phyloP scores from a whole-genome alignment of 2,113 vertebrate species.

The Cheilinus undulatus region DNA sequence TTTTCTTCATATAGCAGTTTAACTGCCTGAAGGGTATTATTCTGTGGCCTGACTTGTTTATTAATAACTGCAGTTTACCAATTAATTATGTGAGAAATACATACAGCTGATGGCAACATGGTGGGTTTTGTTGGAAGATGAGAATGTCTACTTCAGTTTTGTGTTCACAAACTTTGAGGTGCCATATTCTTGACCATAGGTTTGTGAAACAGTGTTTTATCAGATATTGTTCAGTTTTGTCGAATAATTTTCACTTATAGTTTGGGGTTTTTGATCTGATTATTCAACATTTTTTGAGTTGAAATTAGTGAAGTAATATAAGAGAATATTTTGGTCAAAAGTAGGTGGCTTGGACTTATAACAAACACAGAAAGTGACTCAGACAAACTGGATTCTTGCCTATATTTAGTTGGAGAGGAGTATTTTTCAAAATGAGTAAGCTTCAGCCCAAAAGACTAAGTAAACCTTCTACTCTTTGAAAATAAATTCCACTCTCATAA shows the following conservation, averaged over 20 bases:
- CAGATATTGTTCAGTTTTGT: too few relatives aligned
- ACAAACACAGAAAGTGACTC: slow-evolving; percentile 47
- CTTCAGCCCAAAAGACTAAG: not conserved
- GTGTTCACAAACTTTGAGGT: slow-evolving; percentile 27
- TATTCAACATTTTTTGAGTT: not conserved
- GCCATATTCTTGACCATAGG: too few relatives aligned
- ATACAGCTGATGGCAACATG: slow-evolving; percentile 26
- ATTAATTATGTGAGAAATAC: slow-evolving; percentile 54
- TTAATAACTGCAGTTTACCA: slow-evolving; percentile 52
- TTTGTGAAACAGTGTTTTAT: too few relatives aligned
- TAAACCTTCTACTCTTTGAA: not conserved
- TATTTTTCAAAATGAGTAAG: slow-evolving; percentile 15
- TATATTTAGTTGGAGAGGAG: slow-evolving; percentile 32
- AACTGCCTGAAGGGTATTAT: slow-evolving; percentile 60
- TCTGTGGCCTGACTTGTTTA: slow-evolving; percentile 55
- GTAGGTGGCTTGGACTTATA: slow-evolving; percentile 44
- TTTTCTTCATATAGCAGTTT: slow-evolving; percentile 30
- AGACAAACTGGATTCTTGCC: slow-evolving; percentile 41
- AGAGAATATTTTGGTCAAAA: slow-evolving; percentile 29
- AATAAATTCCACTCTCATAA: not conserved
- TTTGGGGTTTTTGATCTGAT: not conserved
- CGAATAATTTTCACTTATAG: not conserved
- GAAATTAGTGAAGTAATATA: slow-evolving; percentile 5
- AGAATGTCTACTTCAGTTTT: not conserved
- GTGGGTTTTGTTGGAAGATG: slow-evolving; percentile 6